Evolutionary conservation across 2,888 invertebrate genomes (phyloP), one percentile per base, ranked within the genome.

Genomic region (Ochropleura leucogaster): DNA sequence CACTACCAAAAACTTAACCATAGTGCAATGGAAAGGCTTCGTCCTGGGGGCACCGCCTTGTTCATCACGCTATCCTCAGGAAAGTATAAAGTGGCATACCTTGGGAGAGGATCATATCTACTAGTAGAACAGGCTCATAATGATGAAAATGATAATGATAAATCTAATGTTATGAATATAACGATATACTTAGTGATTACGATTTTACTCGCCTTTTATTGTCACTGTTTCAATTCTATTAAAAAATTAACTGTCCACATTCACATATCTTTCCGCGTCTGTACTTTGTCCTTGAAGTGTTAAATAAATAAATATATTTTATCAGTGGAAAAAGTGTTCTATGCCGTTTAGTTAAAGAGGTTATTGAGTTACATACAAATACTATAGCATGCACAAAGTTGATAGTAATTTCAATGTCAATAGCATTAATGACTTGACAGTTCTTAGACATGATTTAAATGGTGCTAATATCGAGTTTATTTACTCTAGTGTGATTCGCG

Each of bases 231-330:
- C n/a, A 30, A n/a, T 46, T 64, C 30, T n/a, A n/a, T 4, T 7
- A 46, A 6, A 4, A 1, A 1, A 5, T 0, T 2, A 8, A 9
- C 18, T 51, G 18, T 42, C 4, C 16, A 42, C 7, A 0, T 3
- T 12, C 18, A 18, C 9, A 42, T 8, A 16, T 42, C 3, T 20
- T 47, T 42, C 16, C 30, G 30, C 30, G 1, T 30, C 30, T 30
- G 30, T 30, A 30, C 30, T 30, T 30, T 30, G 30, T 30, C 1
- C 30, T 30, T 30, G 30, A 30, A 30, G 30, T 30, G 30, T 30
- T 30, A 30, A 30, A 30, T 30, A 30, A 30, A 30, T 30, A 30
- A 30, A 30, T 30, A 30, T 30, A 30, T 30, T 30, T 30, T 30
- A 30, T 30, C 18, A 2, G 42, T 42, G 14, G 9, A 42, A 67